A percentile compares a stretch with the other conserved stretches of the same genome.
phyloP scores from a whole-genome alignment of 2,888 invertebrate genomes.

The Caenorhabditis sp. region DNA sequence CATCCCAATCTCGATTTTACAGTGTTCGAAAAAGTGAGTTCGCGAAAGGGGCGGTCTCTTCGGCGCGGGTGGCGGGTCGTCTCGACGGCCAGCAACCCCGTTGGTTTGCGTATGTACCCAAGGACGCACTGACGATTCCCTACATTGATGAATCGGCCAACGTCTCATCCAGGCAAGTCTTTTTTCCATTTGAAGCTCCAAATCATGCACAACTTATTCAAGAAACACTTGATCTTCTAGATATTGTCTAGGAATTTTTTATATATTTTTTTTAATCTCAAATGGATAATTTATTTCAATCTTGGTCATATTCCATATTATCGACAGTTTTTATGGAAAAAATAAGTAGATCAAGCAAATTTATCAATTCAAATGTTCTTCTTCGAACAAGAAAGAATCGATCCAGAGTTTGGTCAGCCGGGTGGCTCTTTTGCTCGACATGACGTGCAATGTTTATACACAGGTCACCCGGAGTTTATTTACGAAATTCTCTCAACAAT shows the following conservation, averaged over 20 bases:
- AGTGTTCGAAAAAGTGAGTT: conserved; percentile 68
- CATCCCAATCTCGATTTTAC: conserved; percentile 38
- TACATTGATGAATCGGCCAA: conserved; percentile 75
- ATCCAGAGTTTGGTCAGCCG: neutral
- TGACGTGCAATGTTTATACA: conserved; percentile 32
- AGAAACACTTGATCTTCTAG: neutral
- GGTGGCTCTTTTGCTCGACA: conserved; percentile 4
- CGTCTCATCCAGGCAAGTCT: conserved; percentile 65
- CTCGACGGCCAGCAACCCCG: conserved; percentile 58
- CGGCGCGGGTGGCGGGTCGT: conserved; percentile 52
- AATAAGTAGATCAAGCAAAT: too few species aligned
- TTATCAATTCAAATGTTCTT: too few species aligned
- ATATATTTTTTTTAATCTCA: neutral
- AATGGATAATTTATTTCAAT: too few species aligned
- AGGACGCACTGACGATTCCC: conserved; percentile 74
- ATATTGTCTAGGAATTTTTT: neutral
- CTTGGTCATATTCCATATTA: too few species aligned
- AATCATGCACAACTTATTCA: neutral
- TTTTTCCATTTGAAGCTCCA: conserved; percentile 8
- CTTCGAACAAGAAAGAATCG: too few species aligned
- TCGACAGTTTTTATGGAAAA: too few species aligned
- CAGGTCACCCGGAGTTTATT: conserved; percentile 32
- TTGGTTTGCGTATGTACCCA: conserved; percentile 77
- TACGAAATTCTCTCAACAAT: conserved; percentile 35
- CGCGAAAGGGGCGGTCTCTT: conserved; percentile 65